Base-by-base conservation (phyloP, 2,797 vertebrate species). In the Labeo calbasu region DNA sequence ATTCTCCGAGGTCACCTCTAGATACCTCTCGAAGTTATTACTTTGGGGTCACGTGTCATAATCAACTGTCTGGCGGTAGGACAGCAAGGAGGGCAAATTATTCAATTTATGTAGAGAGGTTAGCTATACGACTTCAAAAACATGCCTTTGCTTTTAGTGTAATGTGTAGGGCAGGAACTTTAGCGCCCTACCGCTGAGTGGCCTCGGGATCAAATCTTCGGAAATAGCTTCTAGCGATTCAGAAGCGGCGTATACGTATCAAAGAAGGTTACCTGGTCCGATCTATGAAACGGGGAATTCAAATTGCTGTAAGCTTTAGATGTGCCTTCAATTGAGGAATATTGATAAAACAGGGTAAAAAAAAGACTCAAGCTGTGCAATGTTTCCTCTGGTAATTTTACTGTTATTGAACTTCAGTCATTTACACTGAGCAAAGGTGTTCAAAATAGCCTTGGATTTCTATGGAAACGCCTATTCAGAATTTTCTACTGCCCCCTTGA, bases 81-180 rank as follows among this genome's bases (percentile, higher is more conserved):
- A 92, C 93, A 89, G 86, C 87, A 85, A 57, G n/a, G 86, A 84
- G 91, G 91, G 91, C 82, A 90, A 92, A 93, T 93, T 92, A 92
- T 94, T 93, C 91, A 87, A 92, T 93, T 93, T 92, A 93, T 92
- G 90, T 89, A 87, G 75, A 78, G 75, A 87, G 90, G 89, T 89
- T 89, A 79, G 85, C 85, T 90, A 89, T 92, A 91, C 86, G 82
- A 91, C 90, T 92, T 90, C 84, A 85, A 91, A 92, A 93, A 95
- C 94, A 95, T 48, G 91, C 86, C 19, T 94, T 95, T 94, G 94
- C 94, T 95, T 95, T 95, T 95, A 95, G 92, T 81, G 86, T 94
- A 94, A 95, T 95, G 92, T 89, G 89, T 86, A 75, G 53, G 88
- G 88, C 88, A 77, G 84, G 89, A 93, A 86, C 88, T 89, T 84